Base-by-base conservation (phyloP, 1,140 invertebrate genomes). In the Calephelis virginiensis region DNA sequence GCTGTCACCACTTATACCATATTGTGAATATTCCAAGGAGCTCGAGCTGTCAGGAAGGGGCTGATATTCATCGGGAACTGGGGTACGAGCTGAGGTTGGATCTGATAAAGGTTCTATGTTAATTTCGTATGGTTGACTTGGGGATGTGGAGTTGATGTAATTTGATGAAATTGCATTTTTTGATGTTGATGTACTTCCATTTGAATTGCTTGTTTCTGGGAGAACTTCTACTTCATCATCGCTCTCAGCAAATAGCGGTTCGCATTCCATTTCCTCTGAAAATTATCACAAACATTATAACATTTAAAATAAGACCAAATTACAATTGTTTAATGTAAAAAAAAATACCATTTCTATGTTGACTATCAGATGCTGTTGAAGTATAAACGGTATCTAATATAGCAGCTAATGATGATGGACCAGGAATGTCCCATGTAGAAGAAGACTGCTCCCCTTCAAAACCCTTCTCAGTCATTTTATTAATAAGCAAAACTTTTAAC, bases 211-310 rank as follows among this genome's bases (percentile, higher is more conserved):
- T 43, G 77, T 67, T 47, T 77, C 67, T n/a, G 85, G 89, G 10
- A 92, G 64, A 8, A 91, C 82, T 74, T 91, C 85, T 56, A 92
- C 80, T 63, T 92, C 91, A 72, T 92, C 91, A 74, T 92, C 91
- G 74, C 90, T 92, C 64, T 86, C 89, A 46, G 90, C 91, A 82
- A 92, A 92, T 43, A 92, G 70, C 45, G 85, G 83, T 43, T 91
- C 90, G 77, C 90, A 92, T 64, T 92, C 91, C 89, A 91, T 92
- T 71, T 91, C 87, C 67, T 89, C 90, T 91, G 82, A 69, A 85
- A 59, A 64, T 28, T 65, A 38, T 61, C 40, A 43, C 40, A 8
- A 9, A 1, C 0, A 9, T 43, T 43, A 43, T 43, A 43, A 43
- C 40, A 43, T 43, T 43, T 8, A 8, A 43, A 43, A 43, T 43